Evolutionary conservation across 2,113 vertebrate genomes (phyloP).

Genomic region (Pedionomus torquatus): DNA sequence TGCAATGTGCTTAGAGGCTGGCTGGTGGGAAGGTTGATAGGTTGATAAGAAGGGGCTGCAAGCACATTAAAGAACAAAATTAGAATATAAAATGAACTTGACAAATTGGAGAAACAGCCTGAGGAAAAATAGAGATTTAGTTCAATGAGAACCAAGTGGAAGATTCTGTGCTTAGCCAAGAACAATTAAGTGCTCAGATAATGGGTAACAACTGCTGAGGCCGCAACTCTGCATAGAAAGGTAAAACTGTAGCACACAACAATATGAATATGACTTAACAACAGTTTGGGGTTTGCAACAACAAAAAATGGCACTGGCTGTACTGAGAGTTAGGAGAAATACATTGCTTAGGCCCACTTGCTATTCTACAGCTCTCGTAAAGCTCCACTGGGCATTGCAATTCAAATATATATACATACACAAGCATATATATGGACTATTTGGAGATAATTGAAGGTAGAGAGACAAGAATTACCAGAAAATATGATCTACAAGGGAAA

Average conservation of each 20-base stretch:
- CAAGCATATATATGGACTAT: background rate
- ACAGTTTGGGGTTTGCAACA: background rate
- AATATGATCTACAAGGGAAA: background rate
- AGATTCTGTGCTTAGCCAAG: conserved; percentile 14
- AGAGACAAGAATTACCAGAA: background rate
- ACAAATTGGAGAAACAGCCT: conserved; percentile 50
- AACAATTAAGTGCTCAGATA: conserved; percentile 40
- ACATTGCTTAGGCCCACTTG: background rate
- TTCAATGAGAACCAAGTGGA: conserved; percentile 34
- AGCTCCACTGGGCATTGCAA: background rate
- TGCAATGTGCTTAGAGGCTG: background rate
- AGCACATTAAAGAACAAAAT: conserved; percentile 38
- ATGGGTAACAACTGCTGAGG: conserved; percentile 2
- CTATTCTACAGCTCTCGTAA: background rate
- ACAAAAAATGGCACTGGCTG: background rate
- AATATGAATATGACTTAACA: background rate
- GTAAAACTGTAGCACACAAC: background rate
- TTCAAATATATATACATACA: background rate
- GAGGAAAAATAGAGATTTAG: background rate
- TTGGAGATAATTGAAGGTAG: background rate
- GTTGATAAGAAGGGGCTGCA: conserved; percentile 11
- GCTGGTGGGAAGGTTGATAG: conserved; percentile 24
- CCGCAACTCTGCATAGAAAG: background rate
- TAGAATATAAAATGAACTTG: conserved; percentile 42
- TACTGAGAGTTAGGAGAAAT: background rate